phyloP scores from a whole-genome alignment of 2,797 vertebrate species.

The Capromys pilorides region DNA sequence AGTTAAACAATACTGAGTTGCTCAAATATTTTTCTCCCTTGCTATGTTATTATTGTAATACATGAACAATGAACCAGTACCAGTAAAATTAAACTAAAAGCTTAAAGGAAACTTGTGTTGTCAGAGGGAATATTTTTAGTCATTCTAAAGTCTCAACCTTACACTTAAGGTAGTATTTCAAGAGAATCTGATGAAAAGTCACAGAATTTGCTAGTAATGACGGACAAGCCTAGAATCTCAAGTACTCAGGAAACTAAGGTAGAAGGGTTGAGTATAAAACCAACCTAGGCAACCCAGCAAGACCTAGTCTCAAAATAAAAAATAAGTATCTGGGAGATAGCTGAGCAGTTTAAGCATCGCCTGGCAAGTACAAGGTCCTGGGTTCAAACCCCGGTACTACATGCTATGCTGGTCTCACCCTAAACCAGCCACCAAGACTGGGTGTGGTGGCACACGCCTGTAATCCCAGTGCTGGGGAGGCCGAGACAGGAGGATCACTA shows the following conservation, averaged over 20 bases:
- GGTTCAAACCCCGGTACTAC: too few species aligned
- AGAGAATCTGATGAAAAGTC: background rate
- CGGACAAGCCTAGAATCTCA: background rate
- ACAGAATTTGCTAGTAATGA: background rate
- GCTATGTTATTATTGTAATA: background rate
- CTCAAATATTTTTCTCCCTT: conserved; percentile 15
- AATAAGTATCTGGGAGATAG: too few species aligned
- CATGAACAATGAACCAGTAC: background rate
- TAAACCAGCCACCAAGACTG: too few species aligned
- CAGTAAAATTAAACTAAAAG: background rate
- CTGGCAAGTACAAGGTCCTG: too few species aligned
- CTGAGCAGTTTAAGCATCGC: too few species aligned
- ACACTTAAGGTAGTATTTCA: background rate
- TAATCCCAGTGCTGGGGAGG: too few species aligned
- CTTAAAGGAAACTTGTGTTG: background rate
- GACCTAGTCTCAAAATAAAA: background rate
- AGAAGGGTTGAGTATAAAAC: background rate
- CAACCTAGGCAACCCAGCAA: background rate
- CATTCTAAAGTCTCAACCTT: background rate
- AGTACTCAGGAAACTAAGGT: background rate
- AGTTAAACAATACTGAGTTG: background rate
- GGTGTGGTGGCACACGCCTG: too few species aligned
- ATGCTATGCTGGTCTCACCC: too few species aligned
- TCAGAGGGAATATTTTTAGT: background rate
- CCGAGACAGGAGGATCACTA: too few species aligned